Percentiles rank a stretch among this genome's conserved stretches.
Conservation (phyloP, 2,888 invertebrate species). For the Crioceris asparagi region DNA sequence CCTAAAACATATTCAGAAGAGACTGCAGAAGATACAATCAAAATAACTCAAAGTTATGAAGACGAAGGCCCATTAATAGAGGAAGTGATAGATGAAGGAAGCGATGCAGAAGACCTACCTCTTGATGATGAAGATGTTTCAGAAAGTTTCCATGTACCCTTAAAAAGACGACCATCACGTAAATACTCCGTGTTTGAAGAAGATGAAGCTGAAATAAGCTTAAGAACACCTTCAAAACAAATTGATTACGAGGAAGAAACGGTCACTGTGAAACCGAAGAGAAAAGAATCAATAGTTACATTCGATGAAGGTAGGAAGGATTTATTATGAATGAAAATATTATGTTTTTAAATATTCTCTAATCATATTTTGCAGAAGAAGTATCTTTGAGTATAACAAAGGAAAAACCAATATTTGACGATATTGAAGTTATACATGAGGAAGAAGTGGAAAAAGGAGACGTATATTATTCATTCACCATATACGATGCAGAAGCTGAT, state of each 20-base stretch:
- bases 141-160: constrained; percentile 41
- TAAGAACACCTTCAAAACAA: constrained; percentile 36
- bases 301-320: constrained; percentile 51
- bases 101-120: constrained; percentile 44
- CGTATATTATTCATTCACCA: constrained; percentile 71
- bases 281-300: constrained; percentile 53
- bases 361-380: constrained; percentile 30
- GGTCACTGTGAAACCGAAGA: constrained; percentile 58
- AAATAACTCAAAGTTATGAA: constrained; percentile 54
- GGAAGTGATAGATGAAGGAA: constrained; percentile 55
- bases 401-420: constrained; percentile 35
- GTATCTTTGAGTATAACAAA: constrained; percentile 39
- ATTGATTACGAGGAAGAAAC: constrained; percentile 50
- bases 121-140: constrained; percentile 46
- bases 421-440: constrained; percentile 32
- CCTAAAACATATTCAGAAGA: constrained; percentile 68
- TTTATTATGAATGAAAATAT: neutral
- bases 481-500: constrained; percentile 76
- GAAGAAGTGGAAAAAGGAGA: constrained; percentile 57
- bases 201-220: constrained; percentile 48
- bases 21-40: constrained; percentile 64
- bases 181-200: constrained; percentile 54
- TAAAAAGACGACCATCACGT: constrained; percentile 37
- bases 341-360: neutral
- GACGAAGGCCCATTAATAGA: constrained; percentile 50